Evolutionary conservation across 1,140 invertebrate genomes (phyloP).

Genomic region (Acarapis woodi): DNA sequence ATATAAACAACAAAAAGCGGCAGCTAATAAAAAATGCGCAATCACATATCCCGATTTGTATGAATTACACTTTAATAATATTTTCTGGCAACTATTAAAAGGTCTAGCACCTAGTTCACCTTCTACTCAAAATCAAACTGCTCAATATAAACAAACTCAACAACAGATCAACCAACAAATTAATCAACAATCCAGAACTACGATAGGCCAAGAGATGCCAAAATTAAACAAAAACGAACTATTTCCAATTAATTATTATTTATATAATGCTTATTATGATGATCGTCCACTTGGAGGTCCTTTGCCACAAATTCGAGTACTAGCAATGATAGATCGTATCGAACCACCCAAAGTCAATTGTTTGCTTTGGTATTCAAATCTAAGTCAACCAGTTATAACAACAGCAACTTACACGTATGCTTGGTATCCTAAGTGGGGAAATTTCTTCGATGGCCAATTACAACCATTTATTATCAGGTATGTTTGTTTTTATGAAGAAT

Average conservation of each 20-base stretch:
- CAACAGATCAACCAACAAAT: neutral
- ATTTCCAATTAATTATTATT: slow-evolving; percentile 33
- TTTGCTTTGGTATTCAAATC: slow-evolving; percentile 62
- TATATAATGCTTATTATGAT: slow-evolving; percentile 68
- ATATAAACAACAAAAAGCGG: too few species aligned
- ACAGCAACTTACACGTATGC: slow-evolving; percentile 54
- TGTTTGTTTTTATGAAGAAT: too few species aligned
- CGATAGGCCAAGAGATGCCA: neutral
- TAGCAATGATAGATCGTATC: slow-evolving; percentile 64
- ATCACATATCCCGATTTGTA: slow-evolving; percentile 44
- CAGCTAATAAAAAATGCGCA: too few species aligned
- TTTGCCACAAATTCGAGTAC: slow-evolving; percentile 47
- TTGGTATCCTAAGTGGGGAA: slow-evolving; percentile 79
- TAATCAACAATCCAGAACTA: neutral
- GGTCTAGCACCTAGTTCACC: neutral
- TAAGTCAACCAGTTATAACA: slow-evolving; percentile 42
- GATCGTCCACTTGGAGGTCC: slow-evolving; percentile 37
- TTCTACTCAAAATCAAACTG: neutral
- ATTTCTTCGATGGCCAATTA: slow-evolving; percentile 65
- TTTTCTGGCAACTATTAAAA: slow-evolving; percentile 57
- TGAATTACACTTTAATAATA: slow-evolving; percentile 53
- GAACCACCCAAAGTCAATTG: slow-evolving; percentile 52
- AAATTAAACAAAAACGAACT: neutral
- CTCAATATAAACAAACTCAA: neutral
- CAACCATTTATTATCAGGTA: slow-evolving; percentile 70